Evolutionary conservation across 2,888 invertebrate species (phyloP), one percentile per base, ranked within the genome.

Genomic region (Tromatobia lineatoria): DNA sequence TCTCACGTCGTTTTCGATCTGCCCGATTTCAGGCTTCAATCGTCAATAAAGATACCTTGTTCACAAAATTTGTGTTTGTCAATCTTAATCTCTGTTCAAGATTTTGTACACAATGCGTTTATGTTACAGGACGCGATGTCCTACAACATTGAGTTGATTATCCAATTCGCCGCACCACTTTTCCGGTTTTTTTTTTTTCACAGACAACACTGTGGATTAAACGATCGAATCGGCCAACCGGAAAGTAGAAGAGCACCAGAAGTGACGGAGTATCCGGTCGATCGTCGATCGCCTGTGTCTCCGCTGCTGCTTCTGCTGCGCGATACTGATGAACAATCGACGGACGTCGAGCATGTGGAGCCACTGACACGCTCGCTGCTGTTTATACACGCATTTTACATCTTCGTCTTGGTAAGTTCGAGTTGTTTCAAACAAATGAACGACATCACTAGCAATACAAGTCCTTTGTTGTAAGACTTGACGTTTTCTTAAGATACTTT

Each of bases 321-420:
- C 47, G 7, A 38, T 57, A 18, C 50, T 25, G 42, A 74, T 54
- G 45, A 75, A 79, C 54, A 47, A 59, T 67, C 57, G 67, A 57
- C 69, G 34, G 71, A 67, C 59, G 47, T 70, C 25, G 80, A 52
- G 47, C 79, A 47, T 67, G 20, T 64, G 80, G 66, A 45, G 25
- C n/a, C 47, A 29, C 71, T 45, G 20, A 47, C 71, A 70, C 75
- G 29, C 71, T 80, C 71, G 23, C 52, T 25, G 29, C 11, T 77
- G 64, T 84, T 76, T 73, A 76, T 75, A 69, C 82, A 59, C 70
- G 64, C 38, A 50, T 82, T 80, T 85, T 85, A 85, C 85, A 85
- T 85, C 73, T 74, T 82, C 69, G 34, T 42, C 71, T 67, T 11
- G 34, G 66, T 50, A 71, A 61, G 54, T 69, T 45, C 80, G n/a